phyloP scores from a whole-genome alignment of 2,888 invertebrate genomes.

The Octonoba sinensis region DNA sequence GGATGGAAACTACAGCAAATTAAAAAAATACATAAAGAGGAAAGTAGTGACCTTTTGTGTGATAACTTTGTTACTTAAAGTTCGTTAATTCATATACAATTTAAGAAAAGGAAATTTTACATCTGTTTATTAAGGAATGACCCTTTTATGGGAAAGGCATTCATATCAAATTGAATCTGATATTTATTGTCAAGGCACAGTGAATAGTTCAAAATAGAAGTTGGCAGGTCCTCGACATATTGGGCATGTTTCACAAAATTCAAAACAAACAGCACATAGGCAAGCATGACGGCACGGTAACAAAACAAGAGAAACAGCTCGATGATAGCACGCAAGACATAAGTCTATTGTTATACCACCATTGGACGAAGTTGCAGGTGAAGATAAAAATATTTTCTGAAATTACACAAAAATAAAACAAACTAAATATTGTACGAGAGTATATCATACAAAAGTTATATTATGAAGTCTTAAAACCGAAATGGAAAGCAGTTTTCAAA shows the following conservation, averaged over 20 bases:
- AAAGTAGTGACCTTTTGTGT: too few species aligned
- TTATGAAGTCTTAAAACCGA: not conserved
- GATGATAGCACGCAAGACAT: constrained; percentile 87
- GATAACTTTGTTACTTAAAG: too few species aligned
- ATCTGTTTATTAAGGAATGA: too few species aligned
- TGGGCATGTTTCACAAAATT: constrained; percentile 85
- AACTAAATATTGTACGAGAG: not conserved
- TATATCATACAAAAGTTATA: not conserved
- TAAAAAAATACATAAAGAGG: too few species aligned
- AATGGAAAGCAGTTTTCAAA: too few species aligned
- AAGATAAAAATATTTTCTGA: constrained; percentile 24
- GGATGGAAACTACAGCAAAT: too few species aligned
- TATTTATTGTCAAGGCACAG: not conserved
- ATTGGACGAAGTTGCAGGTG: constrained; percentile 8
- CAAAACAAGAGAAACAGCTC: constrained; percentile 82
- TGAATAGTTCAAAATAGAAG: constrained; percentile 78
- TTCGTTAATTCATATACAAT: too few species aligned
- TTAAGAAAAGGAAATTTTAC: too few species aligned
- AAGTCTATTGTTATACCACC: constrained; percentile 67
- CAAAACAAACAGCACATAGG: constrained; percentile 84
- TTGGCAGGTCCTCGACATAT: constrained; percentile 87
- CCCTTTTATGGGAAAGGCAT: too few species aligned
- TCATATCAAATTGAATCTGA: too few species aligned
- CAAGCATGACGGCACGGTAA: constrained; percentile 89
- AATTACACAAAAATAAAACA: not conserved